A percentile compares a stretch with the other conserved stretches of the same genome.
phyloP scores from a whole-genome alignment of 2,888 invertebrate genomes.

The Agrilus mali region DNA sequence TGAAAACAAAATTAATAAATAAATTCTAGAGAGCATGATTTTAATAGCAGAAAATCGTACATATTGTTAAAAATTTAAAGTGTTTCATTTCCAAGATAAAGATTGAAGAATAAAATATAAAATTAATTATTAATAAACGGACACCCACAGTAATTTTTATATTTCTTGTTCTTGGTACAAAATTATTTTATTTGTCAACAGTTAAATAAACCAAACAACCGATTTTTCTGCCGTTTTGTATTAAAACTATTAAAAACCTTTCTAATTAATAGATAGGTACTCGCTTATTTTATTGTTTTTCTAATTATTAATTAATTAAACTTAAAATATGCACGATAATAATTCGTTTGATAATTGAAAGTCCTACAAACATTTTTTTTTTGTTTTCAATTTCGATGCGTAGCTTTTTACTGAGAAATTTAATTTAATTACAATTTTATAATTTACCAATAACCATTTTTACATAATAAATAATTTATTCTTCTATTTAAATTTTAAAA shows the following conservation, averaged over 20 bases:
- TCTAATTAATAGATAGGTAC: background rate
- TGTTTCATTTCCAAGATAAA: too few relatives aligned
- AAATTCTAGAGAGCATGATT: too few relatives aligned
- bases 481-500: too few relatives aligned
- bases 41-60: too few relatives aligned
- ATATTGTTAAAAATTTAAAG: too few relatives aligned
- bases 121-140: too few relatives aligned
- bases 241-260: background rate
- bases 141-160: background rate
- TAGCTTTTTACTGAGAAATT: background rate
- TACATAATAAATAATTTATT: background rate
- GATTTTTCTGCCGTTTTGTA: background rate
- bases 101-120: too few relatives aligned
- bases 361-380: background rate
- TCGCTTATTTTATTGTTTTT: background rate
- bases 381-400: background rate
- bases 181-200: background rate
- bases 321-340: background rate
- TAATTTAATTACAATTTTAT: background rate
- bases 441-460: too few relatives aligned
- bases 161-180: background rate
- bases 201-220: background rate
- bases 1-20: too few relatives aligned
- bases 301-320: background rate
- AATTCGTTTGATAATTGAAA: background rate